phyloP scores from a whole-genome alignment of 2,113 vertebrate species.

The Diphyllodes magnificus region DNA sequence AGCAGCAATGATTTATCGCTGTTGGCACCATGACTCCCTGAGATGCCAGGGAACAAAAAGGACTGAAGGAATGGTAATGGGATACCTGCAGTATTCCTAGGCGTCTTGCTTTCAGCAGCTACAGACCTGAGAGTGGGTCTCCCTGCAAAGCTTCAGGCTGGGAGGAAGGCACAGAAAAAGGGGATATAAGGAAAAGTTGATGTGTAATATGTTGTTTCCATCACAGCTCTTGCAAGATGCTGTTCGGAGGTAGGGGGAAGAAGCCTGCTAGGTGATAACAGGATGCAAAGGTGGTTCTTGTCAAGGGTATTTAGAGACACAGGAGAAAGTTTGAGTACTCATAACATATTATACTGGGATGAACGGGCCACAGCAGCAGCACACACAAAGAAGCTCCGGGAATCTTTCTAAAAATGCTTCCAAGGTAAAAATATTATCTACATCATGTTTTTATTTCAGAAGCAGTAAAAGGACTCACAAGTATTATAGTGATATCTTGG shows the following conservation, averaged over 20 bases:
- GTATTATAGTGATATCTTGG: not conserved
- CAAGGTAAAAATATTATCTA: not conserved
- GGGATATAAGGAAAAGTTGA: not conserved
- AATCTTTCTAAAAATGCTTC: not conserved
- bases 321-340: not conserved
- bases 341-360: not conserved
- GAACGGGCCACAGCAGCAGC: not conserved
- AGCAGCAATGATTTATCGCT: conserved; percentile 50
- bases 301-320: not conserved
- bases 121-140: not conserved
- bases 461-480: not conserved
- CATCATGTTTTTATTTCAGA: not conserved
- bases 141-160: not conserved
- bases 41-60: conserved; percentile 12
- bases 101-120: not conserved
- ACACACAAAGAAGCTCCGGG: not conserved
- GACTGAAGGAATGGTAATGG: not conserved
- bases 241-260: not conserved
- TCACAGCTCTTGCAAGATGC: not conserved
- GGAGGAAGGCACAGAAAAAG: not conserved
- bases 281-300: not conserved
- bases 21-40: not conserved
- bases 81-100: not conserved
- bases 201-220: not conserved
- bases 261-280: not conserved